Evolutionary conservation across 2,113 vertebrate species (phyloP).

Genomic region (Percopsis transmontana): DNA sequence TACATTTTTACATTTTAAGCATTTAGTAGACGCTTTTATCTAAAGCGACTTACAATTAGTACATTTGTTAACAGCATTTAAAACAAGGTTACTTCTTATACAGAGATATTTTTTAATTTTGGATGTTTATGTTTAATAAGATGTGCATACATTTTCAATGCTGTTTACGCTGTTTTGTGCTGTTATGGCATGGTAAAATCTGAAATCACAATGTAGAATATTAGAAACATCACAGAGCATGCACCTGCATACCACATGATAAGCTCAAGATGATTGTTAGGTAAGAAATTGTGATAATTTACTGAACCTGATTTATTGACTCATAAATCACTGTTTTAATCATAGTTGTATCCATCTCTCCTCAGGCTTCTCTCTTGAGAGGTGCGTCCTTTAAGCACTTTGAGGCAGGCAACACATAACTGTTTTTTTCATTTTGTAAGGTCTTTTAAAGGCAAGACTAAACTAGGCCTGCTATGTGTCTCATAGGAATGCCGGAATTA

Average conservation of each 20-base stretch:
- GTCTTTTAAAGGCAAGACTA: neutral
- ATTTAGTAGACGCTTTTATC: no score
- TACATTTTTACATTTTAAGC: no score
- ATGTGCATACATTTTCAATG: no score
- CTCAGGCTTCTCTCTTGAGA: neutral
- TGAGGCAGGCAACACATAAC: neutral
- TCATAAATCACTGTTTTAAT: slow-evolving; percentile 14
- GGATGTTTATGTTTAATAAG: no score
- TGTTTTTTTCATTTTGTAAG: neutral
- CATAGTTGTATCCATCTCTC: neutral
- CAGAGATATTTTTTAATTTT: no score
- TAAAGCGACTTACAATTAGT: no score
- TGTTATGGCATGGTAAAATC: neutral
- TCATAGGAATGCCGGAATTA: slow-evolving; percentile 17
- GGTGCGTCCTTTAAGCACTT: neutral
- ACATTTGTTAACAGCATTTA: no score
- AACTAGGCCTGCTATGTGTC: neutral
- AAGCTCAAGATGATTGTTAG: slow-evolving; percentile 1
- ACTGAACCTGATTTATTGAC: slow-evolving; percentile 1
- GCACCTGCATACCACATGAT: neutral
- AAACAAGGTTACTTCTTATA: no score
- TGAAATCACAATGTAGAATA: no score
- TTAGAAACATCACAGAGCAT: neutral
- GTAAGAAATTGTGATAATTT: slow-evolving; percentile 7
- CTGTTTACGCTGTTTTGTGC: neutral